A percentile compares a stretch with the other conserved stretches of the same genome.
These are phyloP conservation scores for Drosophila sordidapex DNA, from an alignment of 2,888 invertebrate genomes.

Conservation along the genomic window DNA sequence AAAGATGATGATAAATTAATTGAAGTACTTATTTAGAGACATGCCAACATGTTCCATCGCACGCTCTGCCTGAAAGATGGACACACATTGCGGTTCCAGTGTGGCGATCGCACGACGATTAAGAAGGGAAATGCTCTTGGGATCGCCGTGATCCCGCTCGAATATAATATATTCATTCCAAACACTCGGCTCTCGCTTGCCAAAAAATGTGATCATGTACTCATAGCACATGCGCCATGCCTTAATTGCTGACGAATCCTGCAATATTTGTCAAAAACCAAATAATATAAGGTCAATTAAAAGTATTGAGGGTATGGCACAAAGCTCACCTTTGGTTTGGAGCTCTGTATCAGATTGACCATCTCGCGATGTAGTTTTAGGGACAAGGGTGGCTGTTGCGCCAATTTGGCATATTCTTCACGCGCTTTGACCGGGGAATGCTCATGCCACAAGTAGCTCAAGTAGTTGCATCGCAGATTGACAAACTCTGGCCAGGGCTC, in stretches of 20 bases:
- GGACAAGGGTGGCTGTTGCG: conserved; percentile 87
- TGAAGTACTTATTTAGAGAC: conserved; percentile 38
- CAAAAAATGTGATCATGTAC: conserved; percentile 88
- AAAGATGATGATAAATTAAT: conserved; percentile 1
- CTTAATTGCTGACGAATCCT: conserved; percentile 84
- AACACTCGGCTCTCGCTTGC: conserved; percentile 87
- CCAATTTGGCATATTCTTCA: conserved; percentile 87
- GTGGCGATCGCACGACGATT: conserved; percentile 88
- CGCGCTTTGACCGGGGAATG: conserved; percentile 86
- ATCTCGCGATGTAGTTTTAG: conserved; percentile 88
- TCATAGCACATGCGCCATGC: conserved; percentile 88
- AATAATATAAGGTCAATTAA: conserved; percentile 73
- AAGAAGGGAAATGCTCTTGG: conserved; percentile 86
- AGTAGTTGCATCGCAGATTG: conserved; percentile 73
- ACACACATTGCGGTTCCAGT: conserved; percentile 84
- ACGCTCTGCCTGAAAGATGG: conserved; percentile 62
- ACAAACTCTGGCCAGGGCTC: conserved; percentile 70
- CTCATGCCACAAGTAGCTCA: conserved; percentile 80
- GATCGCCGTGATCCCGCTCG: conserved; percentile 88
- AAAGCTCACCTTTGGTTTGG: conserved; percentile 40
- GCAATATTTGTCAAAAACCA: not conserved
- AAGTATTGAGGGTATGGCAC: not conserved
- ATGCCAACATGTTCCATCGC: conserved; percentile 56
- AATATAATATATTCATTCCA: conserved; percentile 91
- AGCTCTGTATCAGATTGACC: conserved; percentile 85